Base-by-base conservation (phyloP, 2,888 invertebrate species). In the Frankliniella intonsa region DNA sequence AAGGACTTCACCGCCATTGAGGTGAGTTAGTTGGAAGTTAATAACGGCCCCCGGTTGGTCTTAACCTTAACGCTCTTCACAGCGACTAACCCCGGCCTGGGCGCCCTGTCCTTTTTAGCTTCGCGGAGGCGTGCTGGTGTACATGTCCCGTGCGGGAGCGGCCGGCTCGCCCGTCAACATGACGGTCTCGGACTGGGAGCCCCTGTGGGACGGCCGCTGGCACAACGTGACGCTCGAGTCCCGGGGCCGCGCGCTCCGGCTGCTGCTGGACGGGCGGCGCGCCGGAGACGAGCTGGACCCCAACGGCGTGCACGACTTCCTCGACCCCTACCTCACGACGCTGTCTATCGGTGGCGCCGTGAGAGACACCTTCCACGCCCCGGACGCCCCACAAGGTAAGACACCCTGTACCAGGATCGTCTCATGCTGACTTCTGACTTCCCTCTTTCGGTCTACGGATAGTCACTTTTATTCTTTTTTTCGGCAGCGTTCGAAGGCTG, bases 281-380 rank as follows among this genome's bases (percentile, higher is more conserved):
- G 91, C 94, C 1, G 96, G 96, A 0, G 96, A 97, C 86, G 96
- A 96, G 87, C 89, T 97, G 8, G 96, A 97, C 86, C 90, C 94
- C 0, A 94, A 93, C 19, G 94, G 95, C 5, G 94, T 96, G 0
- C 97, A 97, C 87, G 96, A 97, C 87, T 97, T 97, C 87, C 90
- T 97, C 62, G 97, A 97, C 88, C 96, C 97, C 0, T 96, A 97
- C 86, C 89, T 98, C 81, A 94, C 94, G 0, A 90, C 92, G 8
- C 88, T 98, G 82, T 93, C 94, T 3, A 88, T 98, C 76, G 97
- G 97, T 76, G 96, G 95, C 12, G 91, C 92, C 0, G 91, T 92
- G 85, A 88, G 91, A 27, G 92, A 92, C 85, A 90, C 91, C 85
- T 90, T 93, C 84, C 88, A 90, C 82, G 89, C 88, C 10, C 90